Conservation (phyloP, 2,113 vertebrate species). For the Cynopterus brachyotis region DNA sequence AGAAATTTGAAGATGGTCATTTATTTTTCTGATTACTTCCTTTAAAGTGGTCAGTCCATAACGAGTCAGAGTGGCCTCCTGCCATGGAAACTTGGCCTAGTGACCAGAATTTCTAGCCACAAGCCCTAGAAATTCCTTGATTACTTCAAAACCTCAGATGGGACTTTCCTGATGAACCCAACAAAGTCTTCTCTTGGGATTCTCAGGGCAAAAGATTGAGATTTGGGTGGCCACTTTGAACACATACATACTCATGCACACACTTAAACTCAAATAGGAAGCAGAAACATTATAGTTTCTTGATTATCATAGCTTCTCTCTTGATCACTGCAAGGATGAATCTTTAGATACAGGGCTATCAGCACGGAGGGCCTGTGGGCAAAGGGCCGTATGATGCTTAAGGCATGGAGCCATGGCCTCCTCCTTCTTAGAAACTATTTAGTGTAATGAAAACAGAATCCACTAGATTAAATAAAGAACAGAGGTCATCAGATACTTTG, state of each 20-base stretch:
- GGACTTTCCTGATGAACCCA: background rate
- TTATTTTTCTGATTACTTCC: background rate
- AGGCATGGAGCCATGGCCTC: background rate
- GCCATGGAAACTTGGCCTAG: background rate
- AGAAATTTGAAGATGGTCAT: background rate
- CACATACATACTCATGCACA: background rate
- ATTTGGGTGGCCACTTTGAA: background rate
- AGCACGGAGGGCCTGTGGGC: background rate
- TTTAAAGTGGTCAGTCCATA: background rate
- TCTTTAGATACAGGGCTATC: background rate
- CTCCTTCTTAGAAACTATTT: constrained; percentile 54
- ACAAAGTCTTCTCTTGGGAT: background rate
- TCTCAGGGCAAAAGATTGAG: background rate
- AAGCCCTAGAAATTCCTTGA: rapidly evolving
- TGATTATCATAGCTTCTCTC: background rate
- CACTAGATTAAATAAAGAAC: constrained; percentile 75
- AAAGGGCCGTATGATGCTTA: background rate
- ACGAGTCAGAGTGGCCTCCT: background rate
- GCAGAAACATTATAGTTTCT: background rate
- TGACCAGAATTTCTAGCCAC: no score
- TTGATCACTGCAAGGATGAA: background rate
- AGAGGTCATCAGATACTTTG: constrained; percentile 70
- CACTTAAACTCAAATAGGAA: background rate
- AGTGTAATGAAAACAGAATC: constrained; percentile 72
- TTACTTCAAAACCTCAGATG: background rate